Base-by-base conservation (phyloP, 2,888 invertebrate genomes). In the Cerastoderma edule region DNA sequence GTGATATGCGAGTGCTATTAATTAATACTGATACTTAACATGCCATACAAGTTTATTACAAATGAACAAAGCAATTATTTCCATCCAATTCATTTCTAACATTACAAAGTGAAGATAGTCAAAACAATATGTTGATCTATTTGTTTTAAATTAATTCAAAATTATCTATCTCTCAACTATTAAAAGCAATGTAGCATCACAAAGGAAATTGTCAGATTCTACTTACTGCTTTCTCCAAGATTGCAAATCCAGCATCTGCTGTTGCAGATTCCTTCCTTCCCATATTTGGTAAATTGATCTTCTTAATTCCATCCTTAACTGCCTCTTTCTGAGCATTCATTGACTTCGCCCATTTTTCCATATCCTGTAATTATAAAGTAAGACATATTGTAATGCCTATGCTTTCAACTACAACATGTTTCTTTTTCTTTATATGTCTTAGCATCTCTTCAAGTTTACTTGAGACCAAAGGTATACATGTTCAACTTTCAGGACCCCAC, bases 261-360 rank as follows among this genome's bases (percentile, higher is more conserved):
- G 97, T 96, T 0, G 96, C 97, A 79, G 95, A 95, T 68, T 74
- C 78, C 83, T 39, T 84, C 66, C 48, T 83, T 44, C 16, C 50
- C 44, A 72, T n/a, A 39, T 71, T 72, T 22, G 72, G 72, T 44
- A 64, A 73, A 46, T 78, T 74, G 56, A 80, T 78, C 57, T 83
- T 88, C 72, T 86, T 88, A 22, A 85, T 78, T 6, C 85, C 88
- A 73, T 81, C 81, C 63, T 89, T 91, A 72, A 88, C 77, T 0
- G 91, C 90, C 92, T 99, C 99, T 93, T 98, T 98, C 92, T 99
- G 98, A 35, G 91, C 90, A 92, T 99, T 99, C 82, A 99, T 94
- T 16, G 97, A 97, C 88, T 99, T 97, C 0, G 99, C 99, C 99
- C 99, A 99, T 75, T 96, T 95, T 90, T 96, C 96, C 97, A 97